phyloP scores from a whole-genome alignment of 2,888 invertebrate genomes.

The Parnassius glacialis region DNA sequence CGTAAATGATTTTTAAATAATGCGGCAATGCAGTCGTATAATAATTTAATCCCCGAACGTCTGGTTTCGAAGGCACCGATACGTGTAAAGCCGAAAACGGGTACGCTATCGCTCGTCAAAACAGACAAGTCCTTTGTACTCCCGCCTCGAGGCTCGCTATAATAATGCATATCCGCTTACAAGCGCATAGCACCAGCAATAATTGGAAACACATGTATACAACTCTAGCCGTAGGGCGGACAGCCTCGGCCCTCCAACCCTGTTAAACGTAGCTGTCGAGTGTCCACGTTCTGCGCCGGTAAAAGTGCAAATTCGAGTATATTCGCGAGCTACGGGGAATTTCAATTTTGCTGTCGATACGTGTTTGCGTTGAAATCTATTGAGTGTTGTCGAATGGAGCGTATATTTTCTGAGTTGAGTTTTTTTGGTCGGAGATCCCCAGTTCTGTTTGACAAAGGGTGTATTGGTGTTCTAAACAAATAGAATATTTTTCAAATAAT shows the following conservation, averaged over 20 bases:
- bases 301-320: conserved; percentile 26
- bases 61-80: conserved; percentile 5
- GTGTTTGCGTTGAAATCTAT: conserved; percentile 20
- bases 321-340: conserved; percentile 14
- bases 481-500: neutral
- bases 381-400: conserved; percentile 15
- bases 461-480: conserved; percentile 11
- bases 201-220: conserved; percentile 60
- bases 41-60: conserved; percentile 5
- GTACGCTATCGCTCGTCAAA: neutral
- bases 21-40: neutral
- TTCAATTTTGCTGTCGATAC: conserved; percentile 20
- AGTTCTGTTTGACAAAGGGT: conserved; percentile 19
- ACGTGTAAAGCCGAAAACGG: neutral
- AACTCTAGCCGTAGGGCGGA: conserved; percentile 20
- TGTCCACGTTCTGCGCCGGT: conserved; percentile 1
- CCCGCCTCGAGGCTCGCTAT: conserved; percentile 29
- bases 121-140: conserved; percentile 8
- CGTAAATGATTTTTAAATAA: conserved; percentile 1
- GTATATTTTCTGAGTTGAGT: neutral
- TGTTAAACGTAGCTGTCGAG: neutral
- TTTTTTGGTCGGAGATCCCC: conserved; percentile 6
- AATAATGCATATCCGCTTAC: conserved; percentile 49
- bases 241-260: neutral
- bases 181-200: conserved; percentile 44